Conservation (phyloP, 2,113 vertebrate species). For the Gasterosteus nipponicus region DNA sequence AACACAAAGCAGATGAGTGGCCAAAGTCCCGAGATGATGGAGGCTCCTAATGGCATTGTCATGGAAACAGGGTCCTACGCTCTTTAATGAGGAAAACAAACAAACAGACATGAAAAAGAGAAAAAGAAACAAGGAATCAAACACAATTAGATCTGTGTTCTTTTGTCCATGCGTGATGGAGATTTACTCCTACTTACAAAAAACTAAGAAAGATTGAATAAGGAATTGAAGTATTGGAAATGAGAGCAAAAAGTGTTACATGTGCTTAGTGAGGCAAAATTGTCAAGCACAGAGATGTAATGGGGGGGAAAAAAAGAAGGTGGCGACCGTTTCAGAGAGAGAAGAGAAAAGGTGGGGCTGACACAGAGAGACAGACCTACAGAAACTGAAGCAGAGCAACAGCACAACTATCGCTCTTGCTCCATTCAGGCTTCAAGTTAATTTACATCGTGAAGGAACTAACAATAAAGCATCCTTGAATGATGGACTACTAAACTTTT, state of each 20-base stretch:
- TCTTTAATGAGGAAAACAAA: slow-evolving; percentile 7
- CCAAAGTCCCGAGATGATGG: slow-evolving; percentile 61
- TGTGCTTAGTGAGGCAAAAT: slow-evolving; percentile 46
- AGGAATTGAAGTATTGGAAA: background rate
- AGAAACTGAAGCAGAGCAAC: slow-evolving; percentile 44
- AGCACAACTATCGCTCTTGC: slow-evolving; percentile 15
- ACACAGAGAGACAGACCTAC: slow-evolving; percentile 48
- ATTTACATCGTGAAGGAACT: slow-evolving; percentile 15
- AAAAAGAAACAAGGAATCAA: background rate
- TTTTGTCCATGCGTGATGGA: background rate
- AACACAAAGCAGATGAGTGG: slow-evolving; percentile 60
- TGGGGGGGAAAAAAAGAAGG: slow-evolving; percentile 12
- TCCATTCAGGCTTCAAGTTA: slow-evolving; percentile 6
- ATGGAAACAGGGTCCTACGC: slow-evolving; percentile 45
- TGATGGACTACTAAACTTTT: slow-evolving; percentile 9
- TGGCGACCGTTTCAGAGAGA: slow-evolving; percentile 23
- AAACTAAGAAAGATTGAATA: background rate
- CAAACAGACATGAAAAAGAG: slow-evolving; percentile 46
- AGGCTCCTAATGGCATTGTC: slow-evolving; percentile 39
- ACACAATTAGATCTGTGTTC: background rate
- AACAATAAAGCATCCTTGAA: background rate
- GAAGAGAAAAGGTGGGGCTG: slow-evolving; percentile 4
- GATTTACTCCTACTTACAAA: background rate
- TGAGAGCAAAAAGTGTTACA: slow-evolving; percentile 7
- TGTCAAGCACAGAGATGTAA: slow-evolving; percentile 36